Percentiles rank a stretch among this genome's conserved stretches.
phyloP scores from a whole-genome alignment of 1,140 invertebrate genomes.

The Zaprionus nigranus region DNA sequence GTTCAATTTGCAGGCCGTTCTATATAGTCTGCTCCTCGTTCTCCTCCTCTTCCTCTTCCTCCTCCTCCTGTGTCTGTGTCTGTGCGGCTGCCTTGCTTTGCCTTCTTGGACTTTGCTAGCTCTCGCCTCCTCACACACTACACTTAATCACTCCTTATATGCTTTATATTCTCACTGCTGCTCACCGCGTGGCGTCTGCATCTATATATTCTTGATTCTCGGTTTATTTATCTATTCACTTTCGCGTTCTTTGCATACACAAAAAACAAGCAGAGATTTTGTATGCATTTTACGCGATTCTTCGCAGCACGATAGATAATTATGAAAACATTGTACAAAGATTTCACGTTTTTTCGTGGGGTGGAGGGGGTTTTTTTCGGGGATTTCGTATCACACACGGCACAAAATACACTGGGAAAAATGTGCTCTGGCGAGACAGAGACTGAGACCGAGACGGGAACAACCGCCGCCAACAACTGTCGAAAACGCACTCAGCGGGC shows the following conservation, averaged over 20 bases:
- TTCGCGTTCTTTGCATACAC: conserved; percentile 27
- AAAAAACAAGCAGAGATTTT: conserved; percentile 40
- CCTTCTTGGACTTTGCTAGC: conserved; percentile 24
- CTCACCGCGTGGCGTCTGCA: conserved; percentile 35
- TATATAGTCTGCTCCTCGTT: not conserved
- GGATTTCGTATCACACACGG: conserved; percentile 36
- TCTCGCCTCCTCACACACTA: conserved; percentile 16
- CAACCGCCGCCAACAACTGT: conserved; percentile 76
- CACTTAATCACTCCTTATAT: conserved; percentile 36
- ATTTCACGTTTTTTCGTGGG: conserved; percentile 36
- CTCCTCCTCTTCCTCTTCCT: conserved; percentile 9
- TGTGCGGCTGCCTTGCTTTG: conserved; percentile 6
- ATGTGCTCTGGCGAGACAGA: conserved; percentile 43
- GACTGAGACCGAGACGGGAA: conserved; percentile 34
- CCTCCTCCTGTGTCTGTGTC: conserved; percentile 8
- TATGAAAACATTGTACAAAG: conserved; percentile 67
- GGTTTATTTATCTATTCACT: conserved; percentile 45
- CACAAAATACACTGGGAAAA: conserved; percentile 51
- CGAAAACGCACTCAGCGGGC: conserved; percentile 67
- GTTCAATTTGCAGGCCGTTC: conserved; percentile 37
- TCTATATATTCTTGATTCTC: conserved; percentile 13
- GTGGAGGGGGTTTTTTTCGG: conserved; percentile 34
- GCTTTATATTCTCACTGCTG: conserved; percentile 1
- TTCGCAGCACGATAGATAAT: conserved; percentile 44
- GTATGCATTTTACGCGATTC: conserved; percentile 54